Percentiles rank a stretch among this genome's conserved stretches.
These are phyloP conservation scores for Ariopsis seemanni DNA, from an alignment of 2,113 vertebrate genomes.

Conservation along the genomic window DNA sequence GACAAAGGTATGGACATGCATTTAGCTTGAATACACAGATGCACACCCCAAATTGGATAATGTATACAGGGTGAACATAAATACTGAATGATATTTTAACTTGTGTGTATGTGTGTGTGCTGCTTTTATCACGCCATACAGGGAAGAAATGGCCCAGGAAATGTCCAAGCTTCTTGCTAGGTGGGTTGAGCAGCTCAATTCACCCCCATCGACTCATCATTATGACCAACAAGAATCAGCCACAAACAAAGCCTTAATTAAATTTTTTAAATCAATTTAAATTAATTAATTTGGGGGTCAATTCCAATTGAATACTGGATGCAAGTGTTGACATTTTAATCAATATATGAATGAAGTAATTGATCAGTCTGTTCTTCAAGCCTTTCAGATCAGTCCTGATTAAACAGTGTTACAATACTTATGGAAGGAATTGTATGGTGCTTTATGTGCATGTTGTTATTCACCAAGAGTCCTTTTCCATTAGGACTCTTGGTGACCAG, in stretches of 20 bases:
- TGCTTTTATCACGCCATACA: slow-evolving; percentile 71
- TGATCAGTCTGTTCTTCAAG: not conserved
- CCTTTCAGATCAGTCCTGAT: not conserved
- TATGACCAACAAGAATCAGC: not conserved
- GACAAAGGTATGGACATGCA: not conserved
- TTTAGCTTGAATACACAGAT: too few relatives aligned
- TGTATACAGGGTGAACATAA: not conserved
- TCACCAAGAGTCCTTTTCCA: not conserved
- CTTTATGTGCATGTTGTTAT: not conserved
- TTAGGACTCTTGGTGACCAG: not conserved
- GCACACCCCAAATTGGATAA: not conserved
- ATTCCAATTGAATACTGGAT: not conserved
- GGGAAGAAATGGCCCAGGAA: slow-evolving; percentile 96
- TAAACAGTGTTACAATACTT: not conserved
- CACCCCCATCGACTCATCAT: not conserved
- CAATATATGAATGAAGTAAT: not conserved
- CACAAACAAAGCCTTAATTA: not conserved
- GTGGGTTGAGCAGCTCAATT: slow-evolving; percentile 77
- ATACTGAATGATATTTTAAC: slow-evolving; percentile 44
- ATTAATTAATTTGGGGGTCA: not conserved
- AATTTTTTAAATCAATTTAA: too few relatives aligned
- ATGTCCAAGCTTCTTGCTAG: slow-evolving; percentile 90
- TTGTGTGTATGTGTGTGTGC: slow-evolving; percentile 27
- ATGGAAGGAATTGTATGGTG: not conserved
- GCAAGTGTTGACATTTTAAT: not conserved